Base-by-base conservation (phyloP, 2,113 vertebrate genomes). In the Notarius quadriscutis region DNA sequence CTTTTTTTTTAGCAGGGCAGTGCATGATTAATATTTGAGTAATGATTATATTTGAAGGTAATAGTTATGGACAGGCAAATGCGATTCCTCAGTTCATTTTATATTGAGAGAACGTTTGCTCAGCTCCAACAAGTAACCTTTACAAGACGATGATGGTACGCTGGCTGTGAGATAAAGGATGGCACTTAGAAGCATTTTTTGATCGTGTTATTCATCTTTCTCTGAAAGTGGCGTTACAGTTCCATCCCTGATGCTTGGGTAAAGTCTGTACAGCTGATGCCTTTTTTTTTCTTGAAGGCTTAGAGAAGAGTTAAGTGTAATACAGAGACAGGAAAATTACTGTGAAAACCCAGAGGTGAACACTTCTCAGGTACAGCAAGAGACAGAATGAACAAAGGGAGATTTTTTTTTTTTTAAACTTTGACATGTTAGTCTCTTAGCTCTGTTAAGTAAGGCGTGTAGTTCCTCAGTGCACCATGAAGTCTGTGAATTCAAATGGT, bases 351-450 rank as follows among this genome's bases (percentile, higher is more conserved):
- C 30, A 62, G 71, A 50, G 71, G 69, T 50, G 30, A 72, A 85
- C 5, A 7, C 4, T 75, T 75, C 9, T 50, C 41, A 75, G 41
- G 72, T 63, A 15, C 51, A 74, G 22, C 17, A 34, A 7, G 9
- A 88, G 25, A 83, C 41, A 72, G 71, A 77, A 7, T 22, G 62
- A 84, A 84, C 69, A 17, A 75, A 71, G 58, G 10, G 17, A 51
- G 5, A 6, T 55, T 8, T 22, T 30, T 12, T 74, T 75, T 8
- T 20, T 18, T 51, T 25, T 10, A 34, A 53, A 60, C 69, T 17
- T 3, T 15, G n/a, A 62, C n/a, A 53, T 48, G 27, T 50, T 72
- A 25, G 27, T 80, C 78, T 62, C 8, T 62, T 41, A 41, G 57
- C 53, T 80, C 78, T 57, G 11, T 34, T 58, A 80, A 34, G 27